Percentiles rank a stretch among this genome's conserved stretches.
phyloP scores from a whole-genome alignment of 2,888 invertebrate genomes.

The Nebria brevicollis region DNA sequence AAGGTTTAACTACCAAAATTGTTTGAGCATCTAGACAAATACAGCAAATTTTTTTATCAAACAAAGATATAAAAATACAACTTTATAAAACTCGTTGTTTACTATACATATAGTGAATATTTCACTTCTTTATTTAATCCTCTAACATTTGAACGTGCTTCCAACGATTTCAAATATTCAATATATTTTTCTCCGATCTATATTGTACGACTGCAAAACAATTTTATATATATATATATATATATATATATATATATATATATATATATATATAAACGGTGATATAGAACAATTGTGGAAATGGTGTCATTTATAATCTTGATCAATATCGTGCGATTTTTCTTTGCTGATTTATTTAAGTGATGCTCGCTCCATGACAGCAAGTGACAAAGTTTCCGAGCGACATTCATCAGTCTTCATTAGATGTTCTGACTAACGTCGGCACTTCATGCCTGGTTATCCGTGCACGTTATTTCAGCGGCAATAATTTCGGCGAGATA shows the following conservation, averaged over 20 bases:
- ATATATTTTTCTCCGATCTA: too few relatives aligned
- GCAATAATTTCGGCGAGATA: neutral
- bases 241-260: too few relatives aligned
- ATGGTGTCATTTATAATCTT: slow-evolving; percentile 10
- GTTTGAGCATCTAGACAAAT: neutral
- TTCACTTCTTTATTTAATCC: too few relatives aligned
- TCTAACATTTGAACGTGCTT: too few relatives aligned
- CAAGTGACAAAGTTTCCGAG: slow-evolving; percentile 40
- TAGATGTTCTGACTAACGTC: slow-evolving; percentile 21
- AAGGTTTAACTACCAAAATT: neutral
- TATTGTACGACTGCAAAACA: too few relatives aligned
- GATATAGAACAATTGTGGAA: neutral
- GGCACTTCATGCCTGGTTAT: slow-evolving; percentile 18
- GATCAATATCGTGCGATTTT: slow-evolving; percentile 10
- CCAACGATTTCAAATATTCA: too few relatives aligned
- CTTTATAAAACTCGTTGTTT: too few relatives aligned
- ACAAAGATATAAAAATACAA: too few relatives aligned
- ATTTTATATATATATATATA: too few relatives aligned
- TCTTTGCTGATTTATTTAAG: slow-evolving; percentile 15
- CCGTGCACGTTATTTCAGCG: neutral
- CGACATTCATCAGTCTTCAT: slow-evolving; percentile 48
- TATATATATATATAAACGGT: neutral
- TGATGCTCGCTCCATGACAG: slow-evolving; percentile 7
- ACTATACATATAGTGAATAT: too few relatives aligned
- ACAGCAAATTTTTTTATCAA: too few relatives aligned